phyloP scores from a whole-genome alignment of 2,888 invertebrate genomes.

The Papilio elwesi region DNA sequence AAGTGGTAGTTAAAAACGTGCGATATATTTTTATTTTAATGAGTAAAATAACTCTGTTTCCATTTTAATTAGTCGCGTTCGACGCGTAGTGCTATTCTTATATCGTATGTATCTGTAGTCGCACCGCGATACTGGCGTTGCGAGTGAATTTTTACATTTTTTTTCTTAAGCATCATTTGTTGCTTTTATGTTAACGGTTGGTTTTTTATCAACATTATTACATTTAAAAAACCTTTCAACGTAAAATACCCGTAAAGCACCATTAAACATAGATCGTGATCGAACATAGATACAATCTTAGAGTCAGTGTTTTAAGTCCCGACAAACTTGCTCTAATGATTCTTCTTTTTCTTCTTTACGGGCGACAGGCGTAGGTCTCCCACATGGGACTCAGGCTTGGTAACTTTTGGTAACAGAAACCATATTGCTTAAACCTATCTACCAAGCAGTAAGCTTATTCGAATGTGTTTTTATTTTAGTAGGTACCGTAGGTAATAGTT shows the following conservation, averaged over 20 bases:
- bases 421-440: too few relatives aligned
- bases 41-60: slow-evolving; percentile 29
- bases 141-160: not conserved
- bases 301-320: too few relatives aligned
- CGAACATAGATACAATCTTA: too few relatives aligned
- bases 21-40: slow-evolving; percentile 43
- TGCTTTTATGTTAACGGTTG: not conserved
- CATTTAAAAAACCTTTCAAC: too few relatives aligned
- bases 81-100: slow-evolving; percentile 29
- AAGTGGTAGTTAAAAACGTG: slow-evolving; percentile 40
- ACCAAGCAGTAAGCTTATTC: not conserved
- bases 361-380: too few relatives aligned
- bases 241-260: too few relatives aligned
- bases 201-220: not conserved
- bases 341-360: not conserved
- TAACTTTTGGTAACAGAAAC: too few relatives aligned
- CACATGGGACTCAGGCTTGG: too few relatives aligned
- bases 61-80: slow-evolving; percentile 30
- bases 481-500: too few relatives aligned
- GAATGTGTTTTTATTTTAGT: too few relatives aligned
- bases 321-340: too few relatives aligned
- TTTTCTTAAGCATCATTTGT: not conserved
- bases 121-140: slow-evolving; percentile 18
- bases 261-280: too few relatives aligned
- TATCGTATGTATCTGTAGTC: slow-evolving; percentile 27